phyloP scores from a whole-genome alignment of 2,888 invertebrate genomes.

The Hyposoter didymator region DNA sequence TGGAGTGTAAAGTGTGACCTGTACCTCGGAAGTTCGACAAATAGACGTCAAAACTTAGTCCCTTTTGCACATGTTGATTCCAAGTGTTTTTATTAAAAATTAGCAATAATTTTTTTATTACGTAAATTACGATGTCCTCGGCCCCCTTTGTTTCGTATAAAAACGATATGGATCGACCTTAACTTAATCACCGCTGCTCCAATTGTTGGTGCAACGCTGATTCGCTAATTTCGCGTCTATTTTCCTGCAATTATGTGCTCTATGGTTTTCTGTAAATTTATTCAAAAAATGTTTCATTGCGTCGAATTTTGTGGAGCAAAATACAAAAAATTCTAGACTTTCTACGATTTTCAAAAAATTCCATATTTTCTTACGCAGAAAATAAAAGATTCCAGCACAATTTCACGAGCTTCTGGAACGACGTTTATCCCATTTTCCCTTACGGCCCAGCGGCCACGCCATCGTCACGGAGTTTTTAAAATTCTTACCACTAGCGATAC shows the following conservation, averaged over 20 bases:
- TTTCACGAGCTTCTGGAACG: neutral
- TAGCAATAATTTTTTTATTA: neutral
- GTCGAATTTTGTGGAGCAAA: neutral
- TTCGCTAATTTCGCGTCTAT: constrained; percentile 9
- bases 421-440: neutral
- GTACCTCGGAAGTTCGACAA: neutral
- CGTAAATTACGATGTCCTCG: constrained; percentile 44
- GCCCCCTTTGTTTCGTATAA: constrained; percentile 39
- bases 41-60: neutral
- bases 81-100: constrained; percentile 25
- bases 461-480: neutral
- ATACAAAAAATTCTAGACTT: neutral
- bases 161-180: constrained; percentile 38
- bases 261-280: constrained; percentile 30
- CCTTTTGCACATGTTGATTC: neutral
- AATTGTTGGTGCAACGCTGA: constrained; percentile 32
- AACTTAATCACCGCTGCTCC: constrained; percentile 45
- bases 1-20: constrained; percentile 6
- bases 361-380: neutral
- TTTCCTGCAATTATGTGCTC: neutral
- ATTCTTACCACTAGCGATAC: neutral
- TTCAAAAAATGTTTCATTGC: neutral
- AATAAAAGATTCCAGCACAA: neutral
- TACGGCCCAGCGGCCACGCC: too few species aligned
- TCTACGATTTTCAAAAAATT: neutral